Conservation (phyloP, 2,113 vertebrate species). For the Psettodes erumei region DNA sequence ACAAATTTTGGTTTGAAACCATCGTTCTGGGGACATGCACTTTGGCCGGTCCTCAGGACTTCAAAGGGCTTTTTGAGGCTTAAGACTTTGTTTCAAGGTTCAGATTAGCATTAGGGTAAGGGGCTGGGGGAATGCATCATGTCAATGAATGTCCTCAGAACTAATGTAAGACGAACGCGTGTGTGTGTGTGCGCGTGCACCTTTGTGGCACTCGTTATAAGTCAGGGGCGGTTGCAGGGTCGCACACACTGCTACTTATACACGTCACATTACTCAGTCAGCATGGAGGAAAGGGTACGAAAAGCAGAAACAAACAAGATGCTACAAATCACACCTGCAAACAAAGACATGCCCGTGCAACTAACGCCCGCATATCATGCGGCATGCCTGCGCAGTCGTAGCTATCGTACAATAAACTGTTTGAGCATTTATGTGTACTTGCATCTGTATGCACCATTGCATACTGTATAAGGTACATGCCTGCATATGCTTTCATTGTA, state of each 20-base stretch:
- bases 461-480: conserved; percentile 4
- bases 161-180: too few relatives aligned
- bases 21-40: too few relatives aligned
- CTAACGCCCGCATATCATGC: not conserved
- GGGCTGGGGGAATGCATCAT: too few relatives aligned
- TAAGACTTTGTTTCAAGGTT: too few relatives aligned
- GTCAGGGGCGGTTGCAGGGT: not conserved
- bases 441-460: conserved; percentile 39
- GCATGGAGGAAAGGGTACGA: conserved; percentile 16
- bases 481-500: conserved; percentile 30
- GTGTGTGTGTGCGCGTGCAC: conserved; percentile 5
- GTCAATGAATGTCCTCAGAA: too few relatives aligned
- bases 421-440: conserved; percentile 20
- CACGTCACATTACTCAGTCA: conserved; percentile 10
- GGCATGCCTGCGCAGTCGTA: not conserved
- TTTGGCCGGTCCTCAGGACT: too few relatives aligned
- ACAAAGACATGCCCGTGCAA: not conserved
- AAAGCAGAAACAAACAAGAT: not conserved
- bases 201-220: conserved; percentile 8
- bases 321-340: not conserved
- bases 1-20: too few relatives aligned
- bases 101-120: too few relatives aligned
- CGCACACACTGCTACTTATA: not conserved
- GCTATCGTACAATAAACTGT: conserved; percentile 3
- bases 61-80: too few relatives aligned